These are phyloP conservation scores for Andrena cerasifolii DNA, from an alignment of 1,140 invertebrate species.

Conservation along the genomic window DNA sequence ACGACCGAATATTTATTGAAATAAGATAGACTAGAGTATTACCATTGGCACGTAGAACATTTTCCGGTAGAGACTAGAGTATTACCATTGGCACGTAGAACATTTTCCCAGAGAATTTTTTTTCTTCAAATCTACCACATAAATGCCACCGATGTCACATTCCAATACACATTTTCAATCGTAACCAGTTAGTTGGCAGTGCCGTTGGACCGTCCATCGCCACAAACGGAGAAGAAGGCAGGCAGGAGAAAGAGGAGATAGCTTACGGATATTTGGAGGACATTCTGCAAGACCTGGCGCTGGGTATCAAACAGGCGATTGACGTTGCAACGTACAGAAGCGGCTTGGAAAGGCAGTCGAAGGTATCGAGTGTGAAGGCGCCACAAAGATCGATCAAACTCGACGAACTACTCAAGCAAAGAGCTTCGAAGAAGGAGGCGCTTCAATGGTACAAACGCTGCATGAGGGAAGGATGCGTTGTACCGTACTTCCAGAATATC, in stretches of 20 bases:
- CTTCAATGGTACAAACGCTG: conserved; percentile 67
- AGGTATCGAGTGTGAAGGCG: conserved; percentile 11
- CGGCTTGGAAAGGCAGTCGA: conserved; percentile 49
- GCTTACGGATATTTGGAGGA: conserved; percentile 37
- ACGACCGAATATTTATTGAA: too few species aligned
- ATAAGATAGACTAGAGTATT: too few species aligned
- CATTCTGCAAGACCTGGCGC: conserved; percentile 59
- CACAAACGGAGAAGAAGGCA: neutral
- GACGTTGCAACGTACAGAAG: conserved; percentile 59
- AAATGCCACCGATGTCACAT: too few species aligned
- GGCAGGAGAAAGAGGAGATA: neutral
- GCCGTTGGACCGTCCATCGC: neutral
- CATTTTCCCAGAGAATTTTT: too few species aligned
- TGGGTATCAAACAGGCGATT: conserved; percentile 59
- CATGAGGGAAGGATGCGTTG: conserved; percentile 57
- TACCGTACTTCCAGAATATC: conserved; percentile 64
- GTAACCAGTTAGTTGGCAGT: conserved; percentile 35
- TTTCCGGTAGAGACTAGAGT: too few species aligned
- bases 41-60: too few species aligned
- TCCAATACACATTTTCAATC: too few species aligned
- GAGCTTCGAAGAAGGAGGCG: conserved; percentile 27
- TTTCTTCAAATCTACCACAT: too few species aligned
- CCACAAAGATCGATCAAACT: conserved; percentile 34
- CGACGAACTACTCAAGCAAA: conserved; percentile 38
- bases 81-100: too few species aligned